These are phyloP conservation scores for Leptopilina myrica DNA, from an alignment of 2,888 invertebrate genomes.

Conservation along the genomic window DNA sequence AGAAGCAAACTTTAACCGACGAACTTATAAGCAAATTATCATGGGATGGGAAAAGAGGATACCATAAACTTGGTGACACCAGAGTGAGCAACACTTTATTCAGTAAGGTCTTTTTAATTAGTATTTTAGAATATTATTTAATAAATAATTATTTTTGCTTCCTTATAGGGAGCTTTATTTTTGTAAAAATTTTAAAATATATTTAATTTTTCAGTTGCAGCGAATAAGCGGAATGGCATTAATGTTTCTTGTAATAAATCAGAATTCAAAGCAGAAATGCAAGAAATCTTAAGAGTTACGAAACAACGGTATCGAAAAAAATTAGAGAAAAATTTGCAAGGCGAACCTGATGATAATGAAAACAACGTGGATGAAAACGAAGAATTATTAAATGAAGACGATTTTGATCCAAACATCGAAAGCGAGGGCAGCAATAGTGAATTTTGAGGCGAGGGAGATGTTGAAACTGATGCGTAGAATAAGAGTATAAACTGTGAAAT, in stretches of 20 bases:
- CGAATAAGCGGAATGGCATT: neutral
- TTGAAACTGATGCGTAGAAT: conserved; percentile 6
- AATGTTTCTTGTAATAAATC: neutral
- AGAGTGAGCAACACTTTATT: conserved; percentile 2
- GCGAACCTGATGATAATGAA: neutral
- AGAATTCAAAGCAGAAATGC: neutral
- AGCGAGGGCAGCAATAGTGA: neutral
- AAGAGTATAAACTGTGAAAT: neutral
- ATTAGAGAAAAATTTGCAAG: conserved; percentile 1
- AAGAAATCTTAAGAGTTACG: neutral
- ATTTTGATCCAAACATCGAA: neutral
- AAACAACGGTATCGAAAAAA: conserved; percentile 1
- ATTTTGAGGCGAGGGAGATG: neutral
- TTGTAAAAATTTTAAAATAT: neutral
- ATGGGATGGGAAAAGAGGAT: neutral
- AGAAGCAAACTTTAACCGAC: neutral
- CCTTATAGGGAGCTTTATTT: too few relatives aligned
- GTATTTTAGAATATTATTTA: neutral
- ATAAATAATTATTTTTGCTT: too few relatives aligned
- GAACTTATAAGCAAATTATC: neutral
- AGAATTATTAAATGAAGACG: neutral
- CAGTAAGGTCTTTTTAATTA: neutral
- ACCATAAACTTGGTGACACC: neutral
- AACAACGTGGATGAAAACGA: neutral
- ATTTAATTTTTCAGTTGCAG: conserved; percentile 1